phyloP scores from a whole-genome alignment of 30 jellyfish, hydroid and myxozoan species.

The Pelagia noctiluca region DNA sequence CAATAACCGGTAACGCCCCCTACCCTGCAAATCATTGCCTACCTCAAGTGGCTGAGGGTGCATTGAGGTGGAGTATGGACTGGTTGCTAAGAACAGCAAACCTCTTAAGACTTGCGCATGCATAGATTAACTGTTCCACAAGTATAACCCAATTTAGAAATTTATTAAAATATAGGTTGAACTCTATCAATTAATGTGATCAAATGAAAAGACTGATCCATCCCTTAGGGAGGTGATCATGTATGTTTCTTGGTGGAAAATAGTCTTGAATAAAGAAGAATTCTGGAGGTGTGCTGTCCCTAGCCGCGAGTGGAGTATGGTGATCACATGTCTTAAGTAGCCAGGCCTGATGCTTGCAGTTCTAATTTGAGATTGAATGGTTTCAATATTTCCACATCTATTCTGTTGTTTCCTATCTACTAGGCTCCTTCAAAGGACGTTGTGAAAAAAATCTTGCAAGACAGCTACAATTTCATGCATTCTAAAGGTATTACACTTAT shows the following conservation, averaged over 20 bases:
- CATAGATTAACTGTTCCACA: too few species aligned
- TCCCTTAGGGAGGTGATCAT: not conserved
- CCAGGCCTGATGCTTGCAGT: not conserved
- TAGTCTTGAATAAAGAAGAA: not conserved
- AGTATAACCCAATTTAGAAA: too few species aligned
- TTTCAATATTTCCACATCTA: not conserved
- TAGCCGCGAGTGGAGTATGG: not conserved
- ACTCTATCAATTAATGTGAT: too few species aligned
- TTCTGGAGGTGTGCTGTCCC: not conserved
- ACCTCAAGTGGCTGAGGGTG: too few species aligned
- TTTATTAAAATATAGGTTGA: too few species aligned
- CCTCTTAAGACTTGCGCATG: too few species aligned
- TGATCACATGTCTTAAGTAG: not conserved
- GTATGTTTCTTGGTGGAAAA: not conserved
- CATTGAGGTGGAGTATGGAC: too few species aligned
- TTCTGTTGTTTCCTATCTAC: not conserved
- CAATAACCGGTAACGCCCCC: too few species aligned
- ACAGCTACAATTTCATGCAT: slow-evolving; percentile 14
- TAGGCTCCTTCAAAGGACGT: slow-evolving; percentile 77
- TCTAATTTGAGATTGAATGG: too few species aligned
- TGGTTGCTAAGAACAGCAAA: too few species aligned
- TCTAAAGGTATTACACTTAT: slow-evolving; percentile 10
- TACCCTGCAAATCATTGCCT: too few species aligned
- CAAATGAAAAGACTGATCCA: too few species aligned
- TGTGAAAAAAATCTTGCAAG: slow-evolving; percentile 55